phyloP scores from a whole-genome alignment of 2,888 invertebrate genomes.

The Andrena flavipes region DNA sequence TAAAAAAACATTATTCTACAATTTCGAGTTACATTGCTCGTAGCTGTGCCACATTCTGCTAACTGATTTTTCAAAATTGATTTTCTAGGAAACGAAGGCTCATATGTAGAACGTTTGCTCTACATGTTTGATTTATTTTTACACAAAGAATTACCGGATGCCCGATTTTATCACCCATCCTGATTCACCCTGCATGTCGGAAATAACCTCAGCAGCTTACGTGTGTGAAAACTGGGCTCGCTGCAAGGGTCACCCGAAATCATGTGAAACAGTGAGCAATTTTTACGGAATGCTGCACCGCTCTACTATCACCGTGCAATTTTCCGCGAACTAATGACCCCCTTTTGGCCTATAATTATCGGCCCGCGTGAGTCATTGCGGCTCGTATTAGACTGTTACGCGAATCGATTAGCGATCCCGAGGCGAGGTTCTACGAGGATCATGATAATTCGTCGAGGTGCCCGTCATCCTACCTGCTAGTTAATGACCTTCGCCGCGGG shows the following conservation, averaged over 20 bases:
- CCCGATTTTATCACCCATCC: neutral
- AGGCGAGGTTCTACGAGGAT: constrained; percentile 61
- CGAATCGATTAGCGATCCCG: constrained; percentile 60
- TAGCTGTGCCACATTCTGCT: no score
- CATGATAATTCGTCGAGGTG: constrained; percentile 74
- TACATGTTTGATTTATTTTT: no score
- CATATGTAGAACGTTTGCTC: no score
- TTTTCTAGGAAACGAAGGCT: no score
- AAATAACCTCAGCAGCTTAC: neutral
- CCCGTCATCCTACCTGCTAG: constrained; percentile 66
- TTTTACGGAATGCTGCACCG: constrained; percentile 28
- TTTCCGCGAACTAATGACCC: constrained; percentile 51
- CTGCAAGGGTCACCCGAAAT: neutral
- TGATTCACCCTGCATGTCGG: neutral
- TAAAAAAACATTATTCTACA: no score
- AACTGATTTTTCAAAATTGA: no score
- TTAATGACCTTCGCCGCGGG: constrained; percentile 67
- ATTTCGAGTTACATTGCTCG: no score
- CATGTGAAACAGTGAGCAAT: constrained; percentile 32
- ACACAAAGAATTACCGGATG: neutral
- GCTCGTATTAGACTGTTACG: constrained; percentile 51
- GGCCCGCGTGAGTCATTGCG: constrained; percentile 50
- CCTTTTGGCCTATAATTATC: constrained; percentile 47
- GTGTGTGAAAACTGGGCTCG: neutral
- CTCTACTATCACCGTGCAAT: constrained; percentile 40